Conservation (phyloP, 37 sponge, comb jelly and placozoan species). For the Haliclona indistincta region DNA sequence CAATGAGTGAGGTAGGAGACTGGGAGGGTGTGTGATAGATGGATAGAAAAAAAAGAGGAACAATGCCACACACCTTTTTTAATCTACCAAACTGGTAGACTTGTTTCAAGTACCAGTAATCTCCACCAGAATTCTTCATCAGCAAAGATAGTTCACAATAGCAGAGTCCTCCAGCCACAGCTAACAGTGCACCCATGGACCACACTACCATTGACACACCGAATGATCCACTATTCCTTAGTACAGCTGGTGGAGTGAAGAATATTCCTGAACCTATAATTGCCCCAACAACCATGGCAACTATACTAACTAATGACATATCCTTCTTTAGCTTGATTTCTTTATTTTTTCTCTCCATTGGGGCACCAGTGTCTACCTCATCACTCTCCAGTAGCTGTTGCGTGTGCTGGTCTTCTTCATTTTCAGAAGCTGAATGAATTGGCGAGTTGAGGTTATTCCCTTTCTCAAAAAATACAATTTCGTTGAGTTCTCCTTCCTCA, state of each 20-base stretch:
- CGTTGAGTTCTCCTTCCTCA: too few species aligned
- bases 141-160: constrained; percentile 72
- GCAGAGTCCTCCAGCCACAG: constrained; percentile 69
- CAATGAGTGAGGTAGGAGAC: constrained; percentile 21
- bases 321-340: constrained; percentile 63
- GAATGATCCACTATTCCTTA: constrained; percentile 45
- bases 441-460: too few species aligned
- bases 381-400: too few species aligned
- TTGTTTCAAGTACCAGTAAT: constrained; percentile 51
- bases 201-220: constrained; percentile 71
- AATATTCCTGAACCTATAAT: constrained; percentile 91
- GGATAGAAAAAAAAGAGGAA: too few species aligned
- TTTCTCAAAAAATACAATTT: too few species aligned
- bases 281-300: constrained; percentile 45
- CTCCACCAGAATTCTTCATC: constrained; percentile 61
- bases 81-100: constrained; percentile 54
- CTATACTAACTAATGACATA: constrained; percentile 21
- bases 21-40: too few species aligned
- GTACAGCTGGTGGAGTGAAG: constrained; percentile 68
- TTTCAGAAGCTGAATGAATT: too few species aligned
- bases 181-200: constrained; percentile 61
- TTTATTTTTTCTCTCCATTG: too few species aligned
- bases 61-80: too few species aligned
- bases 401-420: too few species aligned
- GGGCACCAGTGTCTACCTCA: too few species aligned